Conservation (phyloP, 2,888 invertebrate genomes). For the Brenthis daphne region DNA sequence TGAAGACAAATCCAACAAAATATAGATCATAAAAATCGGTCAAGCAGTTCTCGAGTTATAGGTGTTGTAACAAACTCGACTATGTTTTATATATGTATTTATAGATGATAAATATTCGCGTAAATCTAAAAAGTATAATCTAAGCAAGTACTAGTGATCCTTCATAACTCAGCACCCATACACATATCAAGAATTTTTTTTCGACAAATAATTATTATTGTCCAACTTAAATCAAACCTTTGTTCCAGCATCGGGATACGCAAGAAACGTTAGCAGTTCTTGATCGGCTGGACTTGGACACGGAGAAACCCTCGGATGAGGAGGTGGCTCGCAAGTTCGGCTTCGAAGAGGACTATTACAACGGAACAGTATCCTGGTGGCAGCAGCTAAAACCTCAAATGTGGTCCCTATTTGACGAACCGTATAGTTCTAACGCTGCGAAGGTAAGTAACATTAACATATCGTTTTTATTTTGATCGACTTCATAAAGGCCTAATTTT, state of each 20-base stretch:
- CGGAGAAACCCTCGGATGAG: conserved; percentile 98
- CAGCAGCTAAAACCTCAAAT: conserved; percentile 98
- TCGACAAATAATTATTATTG: background rate
- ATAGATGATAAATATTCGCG: too few species aligned
- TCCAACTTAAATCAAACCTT: background rate
- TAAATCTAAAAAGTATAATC: too few species aligned
- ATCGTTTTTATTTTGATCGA: background rate
- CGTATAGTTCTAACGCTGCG: conserved; percentile 98
- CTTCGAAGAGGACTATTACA: conserved; percentile 96
- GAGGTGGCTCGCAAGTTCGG: conserved; percentile 99
- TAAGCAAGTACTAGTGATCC: too few species aligned
- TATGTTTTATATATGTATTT: too few species aligned
- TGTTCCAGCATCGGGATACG: conserved; percentile 94
- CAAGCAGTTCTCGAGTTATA: too few species aligned
- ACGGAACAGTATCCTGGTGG: conserved; percentile 97
- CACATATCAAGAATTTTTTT: too few species aligned
- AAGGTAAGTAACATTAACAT: conserved; percentile 85
- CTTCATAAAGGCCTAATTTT: too few species aligned
- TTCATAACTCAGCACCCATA: too few species aligned
- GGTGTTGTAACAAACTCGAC: too few species aligned
- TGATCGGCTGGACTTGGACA: conserved; percentile 98
- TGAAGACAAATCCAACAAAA: too few species aligned
- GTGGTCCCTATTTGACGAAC: conserved; percentile 99
- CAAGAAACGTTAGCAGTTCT: conserved; percentile 99
- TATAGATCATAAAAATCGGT: too few species aligned